Base-by-base conservation (phyloP, 2,113 vertebrate genomes). In the Galeopterus variegatus region DNA sequence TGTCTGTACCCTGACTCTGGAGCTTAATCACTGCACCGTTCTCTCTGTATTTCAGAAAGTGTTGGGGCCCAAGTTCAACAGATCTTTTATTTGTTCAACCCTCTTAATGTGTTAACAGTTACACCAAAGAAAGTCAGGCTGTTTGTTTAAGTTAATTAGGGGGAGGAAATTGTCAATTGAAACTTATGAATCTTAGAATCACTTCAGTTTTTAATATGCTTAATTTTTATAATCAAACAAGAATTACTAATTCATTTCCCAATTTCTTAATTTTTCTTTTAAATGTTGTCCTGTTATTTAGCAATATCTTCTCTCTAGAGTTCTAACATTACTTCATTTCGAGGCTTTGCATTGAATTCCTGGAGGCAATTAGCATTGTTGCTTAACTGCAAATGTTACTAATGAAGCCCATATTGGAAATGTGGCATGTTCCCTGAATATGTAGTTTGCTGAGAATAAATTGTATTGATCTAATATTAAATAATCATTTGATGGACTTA, bases 21-120 rank as follows among this genome's bases (percentile, higher is more conserved):
- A 9, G 17, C 13, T 24, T 24, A 19, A 9, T 13, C 6, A 24
- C 5, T 12, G 5, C 2, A 6, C 18, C 8, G 2, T 21, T 23
- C 75, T 36, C 50, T 95, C 48, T 45, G 8, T 9, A 9, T 24
- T 48, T 67, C 70, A 52, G 52, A 13, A 76, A 17, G 14, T 8
- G 23, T 12, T 12, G 33, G 56, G 23, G 23, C 31, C 26, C 84
- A 31, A 9, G 19, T 6, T 26, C 7, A 0, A 6, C 18, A 52
- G 14, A 72, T n/a, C 48, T 28, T 11, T 76, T 52, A 17, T 69
- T 52, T 45, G 18, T 6, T 48, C 52, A 69, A 4, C 7, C 18
- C 26, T 93, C 70, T 54, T 56, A 12, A 10, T n/a, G 10, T 54
- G 41, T 58, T 77, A 23, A 50, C 33, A 4, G 19, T 75, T 24